Evolutionary conservation across 2,888 invertebrate genomes (phyloP), one percentile per base, ranked within the genome.

Genomic region (Bimastos eiseni): DNA sequence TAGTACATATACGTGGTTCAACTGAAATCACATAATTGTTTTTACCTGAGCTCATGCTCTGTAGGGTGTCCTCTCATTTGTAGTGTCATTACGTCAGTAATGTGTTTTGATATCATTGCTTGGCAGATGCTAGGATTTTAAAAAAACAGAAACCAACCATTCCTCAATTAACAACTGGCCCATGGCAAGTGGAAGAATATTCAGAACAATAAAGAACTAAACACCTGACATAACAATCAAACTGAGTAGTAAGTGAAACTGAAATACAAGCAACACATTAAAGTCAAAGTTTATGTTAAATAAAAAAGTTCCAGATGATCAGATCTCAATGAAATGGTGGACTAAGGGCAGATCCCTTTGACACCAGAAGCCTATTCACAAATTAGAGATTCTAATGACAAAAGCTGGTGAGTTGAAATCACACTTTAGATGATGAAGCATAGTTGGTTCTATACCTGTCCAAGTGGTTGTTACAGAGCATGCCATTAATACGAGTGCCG

Each of bases 21-120:
- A 70, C 30, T n/a, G 70, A n/a, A 70, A 70, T 70, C 30, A 70
- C 1, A 24, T 24, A 55, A 44, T 83, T 84, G 11, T 84, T 36
- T 3, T 34, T 86, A 86, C 86, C 86, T 34, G 34, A 86, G 86
- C n/a, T 84, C 1, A 11, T 84, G 33, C 33, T 34, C 33, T 86
- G 86, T 19, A 8, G 86, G 36, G n/a, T 86, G 86, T 86, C 6
- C 37, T 86, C 36, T 24, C 15, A 15, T 86, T 86, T 30, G 34
- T 37, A 86, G 34, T 36, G 34, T 24, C 19, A 86, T 86, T 36
- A 86, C 86, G 92, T 96, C 95, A 15, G 96, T 95, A 33, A 96
- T 95, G 91, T 96, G 95, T 93, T 96, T 96, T 0, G 96, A 96
- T 94, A 96, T 96, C 94, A 96, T 96, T 15, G 96, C 95, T 94